Evolutionary conservation across 2,113 vertebrate species (phyloP).

Genomic region (Gadus macrocephalus): DNA sequence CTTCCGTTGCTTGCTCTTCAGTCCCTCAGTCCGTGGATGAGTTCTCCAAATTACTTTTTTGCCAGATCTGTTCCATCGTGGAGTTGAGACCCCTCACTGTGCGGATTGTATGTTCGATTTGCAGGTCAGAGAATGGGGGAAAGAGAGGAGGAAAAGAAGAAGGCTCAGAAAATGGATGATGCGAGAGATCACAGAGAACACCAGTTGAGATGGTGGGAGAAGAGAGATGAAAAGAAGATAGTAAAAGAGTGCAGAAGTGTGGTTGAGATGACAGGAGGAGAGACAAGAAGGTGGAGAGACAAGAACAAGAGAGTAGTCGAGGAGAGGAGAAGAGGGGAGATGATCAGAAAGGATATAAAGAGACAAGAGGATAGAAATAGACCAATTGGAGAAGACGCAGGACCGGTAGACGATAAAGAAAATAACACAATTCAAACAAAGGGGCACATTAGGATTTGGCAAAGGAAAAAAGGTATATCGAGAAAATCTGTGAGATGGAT

Average conservation of each 20-base stretch:
- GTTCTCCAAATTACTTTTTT: slow-evolving; percentile 61
- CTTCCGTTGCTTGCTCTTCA: slow-evolving; percentile 8
- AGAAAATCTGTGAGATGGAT: not conserved
- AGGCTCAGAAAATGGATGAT: not conserved
- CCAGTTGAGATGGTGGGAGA: not conserved
- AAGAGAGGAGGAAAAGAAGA: slow-evolving; percentile 5
- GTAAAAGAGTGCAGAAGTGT: slow-evolving; percentile 14
- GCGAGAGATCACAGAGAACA: not conserved
- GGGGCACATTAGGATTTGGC: not conserved
- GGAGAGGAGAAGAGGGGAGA: slow-evolving; percentile 23
- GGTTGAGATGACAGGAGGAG: slow-evolving; percentile 9
- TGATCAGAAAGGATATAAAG: not conserved
- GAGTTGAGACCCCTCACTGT: slow-evolving; percentile 60
- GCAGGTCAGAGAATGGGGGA: slow-evolving; percentile 2
- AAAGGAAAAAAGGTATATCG: not conserved
- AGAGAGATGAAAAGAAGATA: not conserved
- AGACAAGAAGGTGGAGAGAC: slow-evolving; percentile 1
- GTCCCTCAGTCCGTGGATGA: slow-evolving; percentile 55
- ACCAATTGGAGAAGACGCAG: not conserved
- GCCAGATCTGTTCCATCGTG: slow-evolving; percentile 66
- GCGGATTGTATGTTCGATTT: slow-evolving; percentile 60
- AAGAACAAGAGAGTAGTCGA: slow-evolving; percentile 8
- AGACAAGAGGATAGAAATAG: not conserved
- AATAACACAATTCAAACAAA: not conserved
- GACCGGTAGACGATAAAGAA: not conserved